A percentile compares a stretch with the other conserved stretches of the same genome.
Evolutionary conservation across 2,113 vertebrate species (phyloP).

Genomic region (Petrocephalus zakoni): DNA sequence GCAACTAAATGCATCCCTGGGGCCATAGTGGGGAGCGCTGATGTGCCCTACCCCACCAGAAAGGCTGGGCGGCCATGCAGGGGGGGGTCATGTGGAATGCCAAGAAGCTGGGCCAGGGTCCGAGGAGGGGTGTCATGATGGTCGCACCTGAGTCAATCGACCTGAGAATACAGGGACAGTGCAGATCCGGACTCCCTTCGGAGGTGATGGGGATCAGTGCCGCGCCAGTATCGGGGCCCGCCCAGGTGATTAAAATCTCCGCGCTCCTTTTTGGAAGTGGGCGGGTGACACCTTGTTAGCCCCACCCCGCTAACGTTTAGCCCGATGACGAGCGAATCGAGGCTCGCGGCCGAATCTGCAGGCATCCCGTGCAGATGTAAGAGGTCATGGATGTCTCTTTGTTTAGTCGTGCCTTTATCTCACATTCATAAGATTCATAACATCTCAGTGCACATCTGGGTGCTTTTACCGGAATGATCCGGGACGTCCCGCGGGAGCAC

Average conservation of each 20-base stretch:
- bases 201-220: background rate
- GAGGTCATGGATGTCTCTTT: background rate
- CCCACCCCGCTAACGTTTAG: background rate
- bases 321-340: background rate
- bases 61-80: background rate
- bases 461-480: background rate
- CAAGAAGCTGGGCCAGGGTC: background rate
- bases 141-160: background rate
- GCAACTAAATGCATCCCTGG: conserved; percentile 36
- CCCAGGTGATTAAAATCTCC: background rate
- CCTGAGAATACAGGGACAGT: background rate
- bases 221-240: background rate
- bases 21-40: conserved; percentile 32
- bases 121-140: background rate
- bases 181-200: background rate
- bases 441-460: background rate
- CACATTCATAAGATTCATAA: background rate
- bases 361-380: background rate
- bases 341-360: background rate
- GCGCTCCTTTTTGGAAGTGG: background rate
- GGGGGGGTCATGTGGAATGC: background rate
- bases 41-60: background rate
- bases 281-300: background rate
- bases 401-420: background rate
- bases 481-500: background rate